Base-by-base conservation (phyloP, 1,140 invertebrate species). In the Drosophila subobscura region DNA sequence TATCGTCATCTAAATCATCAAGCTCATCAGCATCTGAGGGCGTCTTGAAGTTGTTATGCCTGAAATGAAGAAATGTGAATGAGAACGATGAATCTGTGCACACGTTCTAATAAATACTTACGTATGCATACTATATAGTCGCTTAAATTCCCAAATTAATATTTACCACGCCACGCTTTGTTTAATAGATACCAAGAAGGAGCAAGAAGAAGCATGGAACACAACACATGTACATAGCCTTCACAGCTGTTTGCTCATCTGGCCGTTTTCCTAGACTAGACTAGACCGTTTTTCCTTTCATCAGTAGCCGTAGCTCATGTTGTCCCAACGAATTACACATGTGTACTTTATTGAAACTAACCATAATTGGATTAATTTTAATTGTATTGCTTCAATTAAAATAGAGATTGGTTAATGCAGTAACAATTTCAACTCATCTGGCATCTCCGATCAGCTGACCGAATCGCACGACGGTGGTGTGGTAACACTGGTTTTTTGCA, bases 1-100 rank as follows among this genome's bases (percentile, higher is more conserved):
- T 88, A 37, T 85, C 85, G 20, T 89, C 85, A 29, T 86, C 77
- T 12, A 80, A 63, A 27, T 89, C 85, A n/a, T 89, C 85, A n/a
- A 90, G 54, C 29, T 90, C 84, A 16, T 90, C 89, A 27, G 65
- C 80, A 25, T 90, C 79, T 3, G 66, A 67, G 23, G 89, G 89
- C 14, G 81, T 86, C 50, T 89, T 90, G 27, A 90, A 90, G 60
- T 74, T 58, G 50, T 79, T 70, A 72, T 78, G 78, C 66, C 89
- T 90, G 56, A 1, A 3, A 44, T 29, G 4, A 1, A 7, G 0
- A 3, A 4, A 12, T 10, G 4, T 6, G 0, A 2, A 16, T 27
- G 0, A 16, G 49, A 25, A 16, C 10, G 5, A 5, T 7, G 22
- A 12, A 22, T 12, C 2, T 5, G 1, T 8, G 4, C 0, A 2